These are phyloP conservation scores for Mesochorus sp. DNA, from an alignment of 2,888 invertebrate species.

Conservation along the genomic window DNA sequence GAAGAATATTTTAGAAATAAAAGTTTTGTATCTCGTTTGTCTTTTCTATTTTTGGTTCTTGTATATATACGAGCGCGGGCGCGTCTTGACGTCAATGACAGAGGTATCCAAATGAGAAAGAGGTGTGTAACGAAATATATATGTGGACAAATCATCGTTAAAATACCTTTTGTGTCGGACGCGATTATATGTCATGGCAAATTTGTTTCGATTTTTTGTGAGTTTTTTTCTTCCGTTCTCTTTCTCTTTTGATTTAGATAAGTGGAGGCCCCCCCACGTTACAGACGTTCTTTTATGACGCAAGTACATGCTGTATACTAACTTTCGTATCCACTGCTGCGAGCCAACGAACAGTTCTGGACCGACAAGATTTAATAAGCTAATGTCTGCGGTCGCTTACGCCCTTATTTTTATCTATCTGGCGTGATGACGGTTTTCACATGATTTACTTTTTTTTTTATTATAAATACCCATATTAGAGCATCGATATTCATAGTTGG, in stretches of 20 bases:
- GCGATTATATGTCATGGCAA: constrained; percentile 20
- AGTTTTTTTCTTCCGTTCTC: not conserved
- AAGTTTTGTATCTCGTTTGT: constrained; percentile 6
- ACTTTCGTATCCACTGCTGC: not conserved
- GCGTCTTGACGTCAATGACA: constrained; percentile 52
- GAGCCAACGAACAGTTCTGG: not conserved
- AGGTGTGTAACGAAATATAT: constrained; percentile 34
- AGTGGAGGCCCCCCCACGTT: constrained; percentile 12
- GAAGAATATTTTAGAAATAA: not conserved
- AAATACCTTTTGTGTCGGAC: constrained; percentile 37
- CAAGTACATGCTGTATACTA: not conserved
- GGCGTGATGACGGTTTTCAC: no score
- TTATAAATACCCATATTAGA: no score
- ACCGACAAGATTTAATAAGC: not conserved
- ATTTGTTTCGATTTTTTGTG: constrained; percentile 18
- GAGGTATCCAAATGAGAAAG: constrained; percentile 2
- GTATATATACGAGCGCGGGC: no score
- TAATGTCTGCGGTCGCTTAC: not conserved
- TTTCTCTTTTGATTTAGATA: constrained; percentile 25
- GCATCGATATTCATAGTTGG: no score
- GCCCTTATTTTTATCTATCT: not conserved
- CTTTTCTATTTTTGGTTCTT: constrained; percentile 17
- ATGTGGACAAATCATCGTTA: constrained; percentile 41
- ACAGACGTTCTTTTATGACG: constrained; percentile 31
- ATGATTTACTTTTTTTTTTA: no score